Evolutionary conservation across 2,888 invertebrate species (phyloP).

Genomic region (Tenodera sinensis): DNA sequence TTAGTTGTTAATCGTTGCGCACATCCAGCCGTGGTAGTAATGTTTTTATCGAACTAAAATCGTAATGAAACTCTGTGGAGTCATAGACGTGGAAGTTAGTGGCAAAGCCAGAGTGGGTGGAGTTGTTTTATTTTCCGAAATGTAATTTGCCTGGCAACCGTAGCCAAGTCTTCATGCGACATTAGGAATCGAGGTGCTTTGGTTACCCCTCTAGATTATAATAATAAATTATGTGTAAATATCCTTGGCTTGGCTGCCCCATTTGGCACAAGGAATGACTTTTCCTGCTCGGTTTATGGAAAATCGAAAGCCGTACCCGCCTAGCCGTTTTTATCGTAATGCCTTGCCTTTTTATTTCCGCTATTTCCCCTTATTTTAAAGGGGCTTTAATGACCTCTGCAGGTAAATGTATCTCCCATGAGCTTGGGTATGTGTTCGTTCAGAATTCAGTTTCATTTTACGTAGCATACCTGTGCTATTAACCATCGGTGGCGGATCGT

Average conservation of each 20-base stretch:
- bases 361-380: neutral
- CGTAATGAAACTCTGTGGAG: too few relatives aligned
- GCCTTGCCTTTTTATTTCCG: neutral
- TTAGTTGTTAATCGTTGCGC: too few relatives aligned
- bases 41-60: too few relatives aligned
- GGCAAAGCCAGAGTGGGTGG: neutral
- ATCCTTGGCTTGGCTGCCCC: neutral
- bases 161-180: neutral
- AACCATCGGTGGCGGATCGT: neutral
- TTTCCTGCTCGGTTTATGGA: neutral
- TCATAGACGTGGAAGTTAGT: too few relatives aligned
- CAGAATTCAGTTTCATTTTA: neutral
- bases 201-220: neutral
- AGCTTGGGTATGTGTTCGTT: neutral
- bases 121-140: neutral
- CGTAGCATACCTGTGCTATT: too few relatives aligned
- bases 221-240: neutral
- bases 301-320: neutral
- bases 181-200: neutral
- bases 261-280: too few relatives aligned
- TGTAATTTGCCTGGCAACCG: neutral
- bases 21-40: too few relatives aligned
- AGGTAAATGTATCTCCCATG: neutral
- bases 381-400: neutral
- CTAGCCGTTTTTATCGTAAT: neutral